These are phyloP conservation scores for Andrena fulva DNA, from an alignment of 2,888 invertebrate genomes.

Conservation along the genomic window DNA sequence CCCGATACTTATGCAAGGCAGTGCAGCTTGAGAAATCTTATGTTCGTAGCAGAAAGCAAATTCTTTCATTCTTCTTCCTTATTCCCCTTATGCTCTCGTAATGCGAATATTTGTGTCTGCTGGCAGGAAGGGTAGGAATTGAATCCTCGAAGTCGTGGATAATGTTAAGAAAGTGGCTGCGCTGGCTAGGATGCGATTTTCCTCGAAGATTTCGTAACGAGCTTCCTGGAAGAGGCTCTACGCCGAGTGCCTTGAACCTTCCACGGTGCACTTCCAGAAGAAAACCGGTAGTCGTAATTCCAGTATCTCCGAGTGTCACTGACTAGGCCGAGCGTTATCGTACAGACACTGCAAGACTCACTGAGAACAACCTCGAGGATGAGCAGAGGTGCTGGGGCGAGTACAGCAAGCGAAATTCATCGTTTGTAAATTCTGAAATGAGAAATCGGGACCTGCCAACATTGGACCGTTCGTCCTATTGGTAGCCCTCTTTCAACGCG, in stretches of 20 bases:
- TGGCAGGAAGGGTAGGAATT: not conserved
- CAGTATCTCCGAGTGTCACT: slow-evolving; percentile 63
- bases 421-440: not conserved
- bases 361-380: not conserved
- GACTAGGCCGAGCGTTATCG: slow-evolving; percentile 50
- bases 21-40: not conserved
- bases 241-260: slow-evolving; percentile 51
- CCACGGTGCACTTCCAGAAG: slow-evolving; percentile 51
- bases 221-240: slow-evolving; percentile 62
- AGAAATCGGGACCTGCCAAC: slow-evolving; percentile 1
- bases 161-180: not conserved
- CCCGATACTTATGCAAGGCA: too few relatives aligned
- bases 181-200: slow-evolving; percentile 56
- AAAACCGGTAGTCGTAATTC: slow-evolving; percentile 71
- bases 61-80: not conserved
- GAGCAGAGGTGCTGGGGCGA: not conserved
- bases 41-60: not conserved
- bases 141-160: not conserved
- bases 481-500: too few relatives aligned
- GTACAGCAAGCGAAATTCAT: slow-evolving; percentile 11
- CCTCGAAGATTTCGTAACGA: slow-evolving; percentile 65
- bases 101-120: not conserved
- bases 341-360: slow-evolving; percentile 30
- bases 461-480: too few relatives aligned
- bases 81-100: not conserved